Base-by-base conservation (phyloP, 2,113 vertebrate genomes). In the Tachuris rubrigastra region DNA sequence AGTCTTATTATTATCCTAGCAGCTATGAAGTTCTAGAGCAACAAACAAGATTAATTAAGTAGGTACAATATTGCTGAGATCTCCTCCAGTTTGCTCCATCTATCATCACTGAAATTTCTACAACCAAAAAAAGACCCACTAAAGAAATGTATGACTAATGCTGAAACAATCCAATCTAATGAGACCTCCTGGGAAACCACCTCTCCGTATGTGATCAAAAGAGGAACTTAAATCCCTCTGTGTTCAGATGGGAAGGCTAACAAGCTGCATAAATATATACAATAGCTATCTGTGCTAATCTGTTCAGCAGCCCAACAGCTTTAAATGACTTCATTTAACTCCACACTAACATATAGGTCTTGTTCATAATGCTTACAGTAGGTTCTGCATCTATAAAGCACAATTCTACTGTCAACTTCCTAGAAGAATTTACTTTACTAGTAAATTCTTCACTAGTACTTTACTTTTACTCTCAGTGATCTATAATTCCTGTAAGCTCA, bases 31-130 rank as follows among this genome's bases (percentile, higher is more conserved):
- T 28, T 96, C 67, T 90, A 81, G 85, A 83, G 77, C 59, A 93
- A 18, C 42, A 95, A 84, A 39, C 52, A 92, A 74, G 77, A 92
- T 91, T 96, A 97, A 97, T 95, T 92, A 96, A 92, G 39, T 25
- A 87, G 72, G 77, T n/a, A 87, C 35, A 52, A 49, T 18, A 69
- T 39, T 83, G 39, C 59, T 90, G 77, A 91, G 96, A 83, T 69
- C 80, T 80, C 91, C 77, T 82, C 80, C 59, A n/a, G 62, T 79
- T 87, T 86, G 50, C 21, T 95, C 50, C 69, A 56, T 74, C 44
- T 83, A 18, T 55, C 31, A 9, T 49, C 58, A 46, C 39, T 52
- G 89, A 90, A 66, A 62, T 95, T 89, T 67, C 88, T 37, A 79
- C 75, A 88, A 69, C 71, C 72, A 96, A 60, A 31, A 92, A 92